Evolutionary conservation across 2,888 invertebrate species (phyloP), one percentile per base, ranked within the genome.

Genomic region (Deilephila porcellus): DNA sequence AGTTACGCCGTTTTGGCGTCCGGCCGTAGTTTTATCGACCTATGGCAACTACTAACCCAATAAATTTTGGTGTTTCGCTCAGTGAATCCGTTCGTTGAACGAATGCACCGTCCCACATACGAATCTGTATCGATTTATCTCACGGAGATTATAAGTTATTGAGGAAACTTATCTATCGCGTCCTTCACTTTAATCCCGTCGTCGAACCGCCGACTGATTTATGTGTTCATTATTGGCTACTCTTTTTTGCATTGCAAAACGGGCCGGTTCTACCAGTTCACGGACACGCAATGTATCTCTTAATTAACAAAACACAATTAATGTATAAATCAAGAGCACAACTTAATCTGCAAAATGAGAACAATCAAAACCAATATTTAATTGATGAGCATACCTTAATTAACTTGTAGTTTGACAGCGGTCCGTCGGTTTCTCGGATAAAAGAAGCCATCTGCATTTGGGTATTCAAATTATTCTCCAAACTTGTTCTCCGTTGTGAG

Each of bases 61-160:
- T 94, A 94, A 94, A 94, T 94, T 94, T 94, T 86, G 93, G 94
- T 93, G 94, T 93, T 94, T 94, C 94, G 92, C 90, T 93, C 92
- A 93, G 90, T 92, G 93, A 91, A 92, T 93, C 92, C 92, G 89
- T 89, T 91, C 88, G 89, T 82, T 91, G 90, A 93, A 90, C 92
- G 92, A 93, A 94, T 94, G 94, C 94, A 94, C 91, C 93, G 94
- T 90, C 91, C 93, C 89, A 92, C 91, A 93, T 93, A 91, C 91
- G 91, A 90, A 90, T 88, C 56, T 37, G 59, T 71, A 71, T 71
- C 64, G 67, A 74, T 74, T 74, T 71, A 71, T 71, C 67, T 71
- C 52, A 11, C 59, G 32, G 32, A 64, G 70, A 77, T 85, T 87
- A 84, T 84, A 86, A 87, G 79, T 85, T 83, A 81, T 76, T 78